These are phyloP conservation scores for Trochalopteron elliotii DNA, from an alignment of 2,113 vertebrate genomes.

Conservation along the genomic window DNA sequence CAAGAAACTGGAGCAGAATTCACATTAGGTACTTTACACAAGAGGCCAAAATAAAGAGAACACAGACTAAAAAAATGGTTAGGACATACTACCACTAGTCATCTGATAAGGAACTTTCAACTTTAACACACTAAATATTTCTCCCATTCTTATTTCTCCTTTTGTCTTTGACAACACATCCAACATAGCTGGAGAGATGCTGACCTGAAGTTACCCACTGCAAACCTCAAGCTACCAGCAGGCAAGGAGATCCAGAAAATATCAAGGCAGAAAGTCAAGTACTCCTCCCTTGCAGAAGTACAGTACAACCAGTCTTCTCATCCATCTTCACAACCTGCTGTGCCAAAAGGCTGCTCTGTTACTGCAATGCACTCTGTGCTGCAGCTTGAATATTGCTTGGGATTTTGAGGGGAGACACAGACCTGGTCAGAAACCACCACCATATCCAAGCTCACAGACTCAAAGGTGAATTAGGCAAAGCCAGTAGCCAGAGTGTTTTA, in stretches of 20 bases:
- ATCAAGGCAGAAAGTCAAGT: background rate
- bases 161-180: background rate
- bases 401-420: background rate
- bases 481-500: background rate
- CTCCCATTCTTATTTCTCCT: background rate
- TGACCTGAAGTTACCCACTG: background rate
- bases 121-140: background rate
- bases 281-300: background rate
- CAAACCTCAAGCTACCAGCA: background rate
- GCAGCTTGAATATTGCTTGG: background rate
- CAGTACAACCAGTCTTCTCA: background rate
- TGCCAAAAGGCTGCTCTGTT: background rate
- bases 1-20: background rate
- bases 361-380: background rate
- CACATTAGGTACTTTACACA: background rate
- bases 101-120: background rate
- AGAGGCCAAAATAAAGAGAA: background rate
- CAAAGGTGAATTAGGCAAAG: background rate
- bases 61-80: background rate
- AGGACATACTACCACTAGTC: background rate
- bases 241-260: background rate
- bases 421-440: background rate
- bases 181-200: accelerated
- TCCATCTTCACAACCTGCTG: background rate
- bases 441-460: background rate